phyloP scores from a whole-genome alignment of 1,140 invertebrate species.

The Leptopilina clavipes region DNA sequence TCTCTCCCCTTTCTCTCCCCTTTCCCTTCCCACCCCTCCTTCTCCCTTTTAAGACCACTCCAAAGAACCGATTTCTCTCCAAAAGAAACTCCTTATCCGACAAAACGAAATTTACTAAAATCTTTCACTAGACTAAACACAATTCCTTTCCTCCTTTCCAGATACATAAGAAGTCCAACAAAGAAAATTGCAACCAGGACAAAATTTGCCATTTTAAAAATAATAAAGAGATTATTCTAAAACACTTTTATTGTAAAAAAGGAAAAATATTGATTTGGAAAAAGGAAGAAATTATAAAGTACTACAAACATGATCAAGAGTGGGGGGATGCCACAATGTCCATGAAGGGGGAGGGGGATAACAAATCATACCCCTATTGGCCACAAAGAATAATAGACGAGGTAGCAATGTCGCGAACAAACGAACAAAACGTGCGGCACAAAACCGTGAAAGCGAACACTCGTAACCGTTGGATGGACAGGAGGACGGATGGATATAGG shows the following conservation, averaged over 20 bases:
- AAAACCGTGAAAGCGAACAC: conserved; percentile 62
- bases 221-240: too few species aligned
- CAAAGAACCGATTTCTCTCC: not conserved
- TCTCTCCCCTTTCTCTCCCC: too few species aligned
- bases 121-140: not conserved
- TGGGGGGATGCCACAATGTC: conserved; percentile 57
- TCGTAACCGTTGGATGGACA: conserved; percentile 48
- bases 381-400: conserved; percentile 70
- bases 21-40: too few species aligned
- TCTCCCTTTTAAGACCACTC: not conserved
- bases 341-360: conserved; percentile 65
- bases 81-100: not conserved
- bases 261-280: too few species aligned
- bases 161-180: not conserved
- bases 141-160: not conserved
- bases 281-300: not conserved
- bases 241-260: too few species aligned
- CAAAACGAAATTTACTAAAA: not conserved
- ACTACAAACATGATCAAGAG: conserved; percentile 1
- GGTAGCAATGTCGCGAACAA: conserved; percentile 67
- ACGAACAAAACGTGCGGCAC: conserved; percentile 65
- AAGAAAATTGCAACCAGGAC: not conserved
- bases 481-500: conserved; percentile 55
- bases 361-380: conserved; percentile 69
- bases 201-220: too few species aligned